Evolutionary conservation across 1,140 invertebrate species (phyloP).

Genomic region (Branchinecta lynchi): DNA sequence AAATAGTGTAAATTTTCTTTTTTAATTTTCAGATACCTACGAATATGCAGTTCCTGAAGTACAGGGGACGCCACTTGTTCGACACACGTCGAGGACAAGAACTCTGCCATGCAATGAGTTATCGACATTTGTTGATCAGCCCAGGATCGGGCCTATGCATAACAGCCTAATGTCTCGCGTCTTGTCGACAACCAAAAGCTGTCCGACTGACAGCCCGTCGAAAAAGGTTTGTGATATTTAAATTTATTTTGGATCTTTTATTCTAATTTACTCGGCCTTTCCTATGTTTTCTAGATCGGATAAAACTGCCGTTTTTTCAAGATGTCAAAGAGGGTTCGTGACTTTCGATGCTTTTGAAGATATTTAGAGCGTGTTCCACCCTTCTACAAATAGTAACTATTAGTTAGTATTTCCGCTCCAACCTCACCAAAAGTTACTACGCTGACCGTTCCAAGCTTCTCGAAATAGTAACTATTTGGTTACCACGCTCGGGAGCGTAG

Average conservation of each 20-base stretch:
- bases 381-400: too few species aligned
- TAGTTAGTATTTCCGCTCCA: too few species aligned
- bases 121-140: not conserved
- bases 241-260: not conserved
- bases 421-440: too few species aligned
- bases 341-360: too few species aligned
- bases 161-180: conserved; percentile 7
- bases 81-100: conserved; percentile 20
- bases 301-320: too few species aligned
- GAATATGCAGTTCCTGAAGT: conserved; percentile 60
- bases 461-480: too few species aligned
- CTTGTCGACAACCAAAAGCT: conserved; percentile 2
- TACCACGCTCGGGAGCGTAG: too few species aligned
- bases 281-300: too few species aligned
- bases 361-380: too few species aligned
- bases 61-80: conserved; percentile 43
- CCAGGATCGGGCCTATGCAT: not conserved
- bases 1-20: not conserved
- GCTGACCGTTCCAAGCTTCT: too few species aligned
- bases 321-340: too few species aligned
- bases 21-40: conserved; percentile 37
- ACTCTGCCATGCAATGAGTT: not conserved
- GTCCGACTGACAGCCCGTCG: not conserved
- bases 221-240: not conserved
- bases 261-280: too few species aligned